Base-by-base conservation (phyloP, 2,113 vertebrate species). In the Scomber japonicus region DNA sequence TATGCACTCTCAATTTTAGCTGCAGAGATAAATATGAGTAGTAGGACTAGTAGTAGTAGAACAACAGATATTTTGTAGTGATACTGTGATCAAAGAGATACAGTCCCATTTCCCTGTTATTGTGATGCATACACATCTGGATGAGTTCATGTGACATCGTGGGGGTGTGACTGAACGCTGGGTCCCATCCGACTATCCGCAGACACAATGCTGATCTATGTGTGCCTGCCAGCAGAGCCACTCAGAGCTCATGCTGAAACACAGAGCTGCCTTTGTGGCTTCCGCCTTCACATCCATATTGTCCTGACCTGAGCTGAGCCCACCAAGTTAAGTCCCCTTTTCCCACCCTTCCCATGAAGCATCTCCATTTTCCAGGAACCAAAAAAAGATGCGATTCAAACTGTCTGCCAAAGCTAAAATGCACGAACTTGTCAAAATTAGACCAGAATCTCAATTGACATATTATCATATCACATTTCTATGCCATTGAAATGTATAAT, bases 161-260 rank as follows among this genome's bases (percentile, higher is more conserved):
- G 82, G 68, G 83, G 74, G 85, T 67, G 86, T 68, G 73, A 79
- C 76, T 30, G 72, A 65, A 66, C 19, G 61, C 53, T 21, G 70
- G 40, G 78, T 82, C 76, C 76, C 71, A 40, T 72, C 67, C 69
- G 53, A 82, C 21, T 24, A 30, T 63, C 65, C 78, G 48, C 55
- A 55, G 67, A 79, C 46, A 90, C 89, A 91, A 80, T 87, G 45
- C 71, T 31, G 66, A 79, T 83, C 86, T 88, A 64, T 89, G 82
- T 88, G 54, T 57, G 68, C 45, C 71, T 84, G 88, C 85, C 92
- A 91, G 77, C 68, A 61, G 79, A 87, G 75, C 78, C 67, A 78
- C 81, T 83, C 3, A 3, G 63, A 57, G 81, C 75, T 75, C 59
- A 61, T 11, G 30, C 71, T 56, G 40, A 59, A 73, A 82, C 81